Evolutionary conservation across 2,113 vertebrate genomes (phyloP).

Genomic region (Brachyhypopomus occidentalis): DNA sequence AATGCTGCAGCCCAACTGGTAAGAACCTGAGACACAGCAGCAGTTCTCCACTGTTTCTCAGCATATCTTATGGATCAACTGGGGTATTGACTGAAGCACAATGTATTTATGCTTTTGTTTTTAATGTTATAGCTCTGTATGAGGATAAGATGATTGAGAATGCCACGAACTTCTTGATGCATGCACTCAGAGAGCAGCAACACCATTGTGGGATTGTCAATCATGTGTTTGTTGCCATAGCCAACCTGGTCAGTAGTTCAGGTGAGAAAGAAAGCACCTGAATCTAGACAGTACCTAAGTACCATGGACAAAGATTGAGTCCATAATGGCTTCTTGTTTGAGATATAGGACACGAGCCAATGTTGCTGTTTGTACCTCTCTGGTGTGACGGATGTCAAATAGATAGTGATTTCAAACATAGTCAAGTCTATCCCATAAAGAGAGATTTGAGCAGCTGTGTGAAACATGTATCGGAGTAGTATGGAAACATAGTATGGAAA

Average conservation of each 20-base stretch:
- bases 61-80: background rate
- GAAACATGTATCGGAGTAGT: background rate
- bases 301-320: background rate
- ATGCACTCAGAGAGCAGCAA: background rate
- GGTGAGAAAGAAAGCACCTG: background rate
- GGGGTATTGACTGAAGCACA: background rate
- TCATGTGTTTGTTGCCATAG: conserved; percentile 6
- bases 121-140: background rate
- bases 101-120: background rate
- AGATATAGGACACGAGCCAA: background rate
- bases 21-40: background rate
- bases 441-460: background rate
- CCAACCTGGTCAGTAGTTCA: background rate
- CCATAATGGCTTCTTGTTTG: background rate
- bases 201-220: background rate
- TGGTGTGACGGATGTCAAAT: too few species aligned
- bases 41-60: background rate
- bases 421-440: background rate
- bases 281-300: background rate
- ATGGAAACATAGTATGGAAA: too few species aligned
- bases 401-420: background rate
- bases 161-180: background rate
- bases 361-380: too few species aligned
- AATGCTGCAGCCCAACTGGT: background rate
- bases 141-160: background rate